phyloP scores from a whole-genome alignment of 2,113 vertebrate species.

The Tonatia bakeri region DNA sequence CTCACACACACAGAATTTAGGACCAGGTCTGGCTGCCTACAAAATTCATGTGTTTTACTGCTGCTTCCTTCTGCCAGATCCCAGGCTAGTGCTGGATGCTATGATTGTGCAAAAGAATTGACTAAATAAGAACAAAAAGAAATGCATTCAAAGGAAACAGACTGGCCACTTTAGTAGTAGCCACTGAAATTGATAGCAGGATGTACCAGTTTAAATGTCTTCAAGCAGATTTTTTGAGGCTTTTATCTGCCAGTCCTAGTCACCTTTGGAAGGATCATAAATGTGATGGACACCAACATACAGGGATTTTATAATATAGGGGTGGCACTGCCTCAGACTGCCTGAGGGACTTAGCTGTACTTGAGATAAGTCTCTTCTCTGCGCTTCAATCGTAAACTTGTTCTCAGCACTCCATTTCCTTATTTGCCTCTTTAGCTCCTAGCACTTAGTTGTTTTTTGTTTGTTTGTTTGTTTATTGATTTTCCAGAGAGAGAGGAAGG shows the following conservation, averaged over 20 bases:
- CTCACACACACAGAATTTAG: neutral
- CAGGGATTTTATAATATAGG: neutral
- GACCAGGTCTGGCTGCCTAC: neutral
- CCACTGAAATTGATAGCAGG: neutral
- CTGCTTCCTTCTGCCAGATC: neutral
- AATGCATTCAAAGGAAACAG: neutral
- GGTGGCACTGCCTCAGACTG: neutral
- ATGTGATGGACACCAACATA: neutral
- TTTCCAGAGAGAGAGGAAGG: no score
- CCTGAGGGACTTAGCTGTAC: neutral
- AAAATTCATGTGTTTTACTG: neutral
- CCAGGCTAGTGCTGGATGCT: neutral
- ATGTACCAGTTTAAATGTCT: constrained; percentile 19
- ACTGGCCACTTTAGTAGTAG: neutral
- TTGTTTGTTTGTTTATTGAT: no score
- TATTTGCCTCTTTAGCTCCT: neutral
- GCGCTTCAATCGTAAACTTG: neutral
- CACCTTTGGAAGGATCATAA: neutral
- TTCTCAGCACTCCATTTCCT: neutral
- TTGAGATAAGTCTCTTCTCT: neutral
- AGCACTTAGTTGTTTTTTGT: neutral
- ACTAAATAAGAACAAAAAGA: neutral
- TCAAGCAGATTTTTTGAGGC: neutral
- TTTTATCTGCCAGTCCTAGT: neutral
- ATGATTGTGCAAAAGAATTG: neutral